Conservation (phyloP, 2,113 vertebrate species). For the Calyptommatus sinebrachiatus region DNA sequence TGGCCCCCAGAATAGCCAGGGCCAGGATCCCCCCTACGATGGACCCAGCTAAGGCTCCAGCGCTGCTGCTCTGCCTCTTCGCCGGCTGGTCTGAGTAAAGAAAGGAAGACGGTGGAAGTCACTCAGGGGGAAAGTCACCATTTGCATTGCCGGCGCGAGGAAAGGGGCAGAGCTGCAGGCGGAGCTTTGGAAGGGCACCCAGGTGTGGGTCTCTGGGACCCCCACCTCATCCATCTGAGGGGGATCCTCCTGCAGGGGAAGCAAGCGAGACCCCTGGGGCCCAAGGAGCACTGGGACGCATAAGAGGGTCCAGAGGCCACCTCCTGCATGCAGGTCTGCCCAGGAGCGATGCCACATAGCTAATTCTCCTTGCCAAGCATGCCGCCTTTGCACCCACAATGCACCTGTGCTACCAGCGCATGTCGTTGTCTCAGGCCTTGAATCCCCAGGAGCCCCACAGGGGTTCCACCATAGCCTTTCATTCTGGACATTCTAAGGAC, state of each 20-base stretch:
- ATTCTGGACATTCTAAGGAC: not conserved
- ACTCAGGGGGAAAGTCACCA: constrained; percentile 15
- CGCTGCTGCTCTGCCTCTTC: constrained; percentile 65
- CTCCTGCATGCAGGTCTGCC: not conserved
- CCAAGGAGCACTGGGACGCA: not conserved
- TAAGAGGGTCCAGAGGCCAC: not conserved
- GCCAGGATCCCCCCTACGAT: constrained; percentile 83
- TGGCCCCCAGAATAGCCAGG: constrained; percentile 75
- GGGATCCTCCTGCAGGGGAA: not conserved
- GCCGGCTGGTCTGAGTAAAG: constrained; percentile 77
- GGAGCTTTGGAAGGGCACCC: not conserved
- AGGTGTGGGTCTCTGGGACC: not conserved
- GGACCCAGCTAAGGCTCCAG: constrained; percentile 80
- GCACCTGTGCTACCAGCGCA: not conserved
- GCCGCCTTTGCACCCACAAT: not conserved
- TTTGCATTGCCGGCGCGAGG: constrained; percentile 33
- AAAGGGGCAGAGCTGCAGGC: constrained; percentile 24
- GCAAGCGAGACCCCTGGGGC: not conserved
- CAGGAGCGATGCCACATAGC: not conserved
- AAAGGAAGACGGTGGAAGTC: constrained; percentile 40
- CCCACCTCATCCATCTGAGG: not conserved
- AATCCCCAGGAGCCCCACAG: not conserved
- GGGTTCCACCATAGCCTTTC: not conserved
- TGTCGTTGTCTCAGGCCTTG: not conserved
- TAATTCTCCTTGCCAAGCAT: not conserved